phyloP scores from a whole-genome alignment of 2,888 invertebrate species.

The Tillus elongatus region DNA sequence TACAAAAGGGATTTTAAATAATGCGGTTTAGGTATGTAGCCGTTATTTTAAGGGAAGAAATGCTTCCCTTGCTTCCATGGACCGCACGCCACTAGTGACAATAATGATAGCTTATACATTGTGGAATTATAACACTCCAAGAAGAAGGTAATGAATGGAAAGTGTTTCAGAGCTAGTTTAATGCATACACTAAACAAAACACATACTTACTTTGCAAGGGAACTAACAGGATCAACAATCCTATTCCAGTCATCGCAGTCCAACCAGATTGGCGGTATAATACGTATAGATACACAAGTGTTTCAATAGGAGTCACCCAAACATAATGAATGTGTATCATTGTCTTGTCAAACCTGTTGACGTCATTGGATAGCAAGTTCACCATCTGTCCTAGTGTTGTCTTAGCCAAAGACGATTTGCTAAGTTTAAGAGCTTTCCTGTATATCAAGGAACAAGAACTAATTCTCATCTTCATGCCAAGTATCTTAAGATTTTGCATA shows the following conservation, averaged over 20 bases:
- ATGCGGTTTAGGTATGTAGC: too few relatives aligned
- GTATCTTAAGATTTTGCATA: conserved; percentile 12
- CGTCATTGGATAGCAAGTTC: conserved; percentile 18
- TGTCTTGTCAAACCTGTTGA: not conserved
- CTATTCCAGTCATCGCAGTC: conserved; percentile 38
- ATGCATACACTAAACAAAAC: too few relatives aligned
- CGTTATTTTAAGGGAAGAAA: too few relatives aligned
- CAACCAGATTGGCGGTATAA: conserved; percentile 40
- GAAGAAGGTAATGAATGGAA: too few relatives aligned
- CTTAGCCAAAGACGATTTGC: conserved; percentile 21
- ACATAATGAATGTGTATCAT: not conserved
- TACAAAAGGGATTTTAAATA: too few relatives aligned
- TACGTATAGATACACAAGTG: conserved; percentile 47
- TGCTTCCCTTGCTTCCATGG: too few relatives aligned
- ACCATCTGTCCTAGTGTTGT: conserved; percentile 28
- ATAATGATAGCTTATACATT: too few relatives aligned
- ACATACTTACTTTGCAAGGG: conserved; percentile 38
- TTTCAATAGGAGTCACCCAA: conserved; percentile 51
- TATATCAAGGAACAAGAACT: conserved; percentile 16
- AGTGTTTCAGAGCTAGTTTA: too few relatives aligned
- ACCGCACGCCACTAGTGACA: too few relatives aligned
- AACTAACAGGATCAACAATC: conserved; percentile 33
- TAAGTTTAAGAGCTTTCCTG: conserved; percentile 22
- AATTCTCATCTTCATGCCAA: conserved; percentile 18
- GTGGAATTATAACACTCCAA: too few relatives aligned